These are phyloP conservation scores for Cathartes aura DNA, from an alignment of 2,113 vertebrate species.

Conservation along the genomic window DNA sequence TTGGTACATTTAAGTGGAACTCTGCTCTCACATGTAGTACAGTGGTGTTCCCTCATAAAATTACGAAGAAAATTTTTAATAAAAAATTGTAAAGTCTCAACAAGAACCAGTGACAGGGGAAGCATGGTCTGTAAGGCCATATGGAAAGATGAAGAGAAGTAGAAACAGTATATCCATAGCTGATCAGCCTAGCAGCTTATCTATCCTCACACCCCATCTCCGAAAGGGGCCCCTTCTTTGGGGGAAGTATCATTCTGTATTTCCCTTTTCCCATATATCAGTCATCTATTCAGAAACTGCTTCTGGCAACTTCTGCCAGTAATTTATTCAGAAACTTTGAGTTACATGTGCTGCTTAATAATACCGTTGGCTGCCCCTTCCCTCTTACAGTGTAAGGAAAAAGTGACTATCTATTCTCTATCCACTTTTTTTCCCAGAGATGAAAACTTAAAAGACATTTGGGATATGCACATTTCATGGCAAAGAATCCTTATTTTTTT, in stretches of 20 bases:
- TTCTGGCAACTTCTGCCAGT: background rate
- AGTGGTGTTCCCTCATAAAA: background rate
- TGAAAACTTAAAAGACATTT: background rate
- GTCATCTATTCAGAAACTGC: background rate
- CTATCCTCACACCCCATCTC: background rate
- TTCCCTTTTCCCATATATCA: background rate
- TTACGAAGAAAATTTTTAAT: background rate
- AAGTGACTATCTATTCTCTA: background rate
- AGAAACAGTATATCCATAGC: background rate
- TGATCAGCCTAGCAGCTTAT: background rate
- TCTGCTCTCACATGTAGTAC: background rate
- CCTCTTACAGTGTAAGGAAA: background rate
- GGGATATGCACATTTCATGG: background rate
- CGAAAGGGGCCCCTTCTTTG: background rate
- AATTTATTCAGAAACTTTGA: background rate
- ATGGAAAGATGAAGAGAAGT: background rate
- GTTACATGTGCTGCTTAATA: background rate
- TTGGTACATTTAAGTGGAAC: background rate
- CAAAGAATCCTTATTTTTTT: background rate
- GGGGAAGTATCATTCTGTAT: background rate
- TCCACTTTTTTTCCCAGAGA: background rate
- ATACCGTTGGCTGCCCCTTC: background rate
- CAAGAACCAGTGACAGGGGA: background rate
- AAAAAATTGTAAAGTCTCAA: background rate
- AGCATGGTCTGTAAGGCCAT: background rate